phyloP scores from a whole-genome alignment of 1,140 invertebrate genomes.

The Sweltsa coloradensis region DNA sequence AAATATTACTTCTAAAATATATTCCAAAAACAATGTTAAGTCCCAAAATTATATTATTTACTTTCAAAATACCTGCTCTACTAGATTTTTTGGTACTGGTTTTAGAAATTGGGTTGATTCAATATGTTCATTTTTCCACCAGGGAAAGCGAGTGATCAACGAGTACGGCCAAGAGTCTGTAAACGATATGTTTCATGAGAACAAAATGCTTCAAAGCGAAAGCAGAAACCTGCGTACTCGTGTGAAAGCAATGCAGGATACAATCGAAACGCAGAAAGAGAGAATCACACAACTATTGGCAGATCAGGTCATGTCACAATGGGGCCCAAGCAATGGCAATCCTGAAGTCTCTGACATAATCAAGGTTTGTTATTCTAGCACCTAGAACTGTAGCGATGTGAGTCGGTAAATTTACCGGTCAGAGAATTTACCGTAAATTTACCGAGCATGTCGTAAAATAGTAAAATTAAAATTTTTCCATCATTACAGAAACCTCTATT shows the following conservation, averaged over 20 bases:
- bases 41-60: neutral
- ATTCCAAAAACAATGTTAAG: neutral
- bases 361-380: constrained; percentile 1
- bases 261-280: constrained; percentile 75
- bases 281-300: constrained; percentile 69
- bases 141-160: constrained; percentile 78
- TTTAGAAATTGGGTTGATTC: constrained; percentile 5
- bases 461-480: no score
- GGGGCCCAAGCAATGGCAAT: no score
- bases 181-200: constrained; percentile 94
- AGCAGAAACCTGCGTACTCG: constrained; percentile 73
- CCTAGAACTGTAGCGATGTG: no score
- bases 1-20: no score
- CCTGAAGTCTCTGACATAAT: no score
- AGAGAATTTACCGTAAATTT: no score
- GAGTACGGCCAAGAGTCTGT: constrained; percentile 75
- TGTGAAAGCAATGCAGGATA: constrained; percentile 88
- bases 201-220: constrained; percentile 83
- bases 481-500: no score
- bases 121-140: constrained; percentile 15
- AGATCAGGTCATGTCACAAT: constrained; percentile 70
- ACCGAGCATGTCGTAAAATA: no score
- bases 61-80: neutral
- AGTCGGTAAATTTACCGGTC: no score
- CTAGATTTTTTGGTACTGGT: no score